phyloP scores from a whole-genome alignment of 2,888 invertebrate genomes.

The Nesidiocoris tenuis region DNA sequence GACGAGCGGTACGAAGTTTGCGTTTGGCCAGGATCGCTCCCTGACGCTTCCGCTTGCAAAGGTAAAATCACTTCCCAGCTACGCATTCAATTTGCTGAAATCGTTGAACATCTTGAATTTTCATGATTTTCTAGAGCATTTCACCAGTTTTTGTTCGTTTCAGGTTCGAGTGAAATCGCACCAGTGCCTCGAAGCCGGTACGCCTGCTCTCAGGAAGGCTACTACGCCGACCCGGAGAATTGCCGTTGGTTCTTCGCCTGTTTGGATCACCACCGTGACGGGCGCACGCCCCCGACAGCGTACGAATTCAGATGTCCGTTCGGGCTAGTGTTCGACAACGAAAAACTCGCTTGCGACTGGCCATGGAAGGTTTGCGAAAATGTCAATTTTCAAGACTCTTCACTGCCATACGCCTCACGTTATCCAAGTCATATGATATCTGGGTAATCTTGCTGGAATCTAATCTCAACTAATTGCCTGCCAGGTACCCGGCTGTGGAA shows the following conservation, averaged over 20 bases:
- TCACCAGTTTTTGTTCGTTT: no score
- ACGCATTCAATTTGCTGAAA: no score
- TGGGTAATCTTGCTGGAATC: neutral
- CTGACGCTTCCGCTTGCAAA: constrained; percentile 70
- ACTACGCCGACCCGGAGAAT: constrained; percentile 77
- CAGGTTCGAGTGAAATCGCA: constrained; percentile 67
- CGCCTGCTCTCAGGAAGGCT: constrained; percentile 65
- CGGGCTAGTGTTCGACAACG: constrained; percentile 74
- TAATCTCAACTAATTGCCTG: no score
- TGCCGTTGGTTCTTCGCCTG: constrained; percentile 84
- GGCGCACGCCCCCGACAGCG: constrained; percentile 58
- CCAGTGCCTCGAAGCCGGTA: constrained; percentile 69
- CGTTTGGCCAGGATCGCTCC: constrained; percentile 75
- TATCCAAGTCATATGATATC: neutral
- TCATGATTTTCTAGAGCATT: no score
- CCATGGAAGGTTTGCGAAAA: constrained; percentile 68
- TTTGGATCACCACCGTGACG: constrained; percentile 63
- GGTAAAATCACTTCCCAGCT: constrained; percentile 60
- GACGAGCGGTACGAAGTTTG: constrained; percentile 75
- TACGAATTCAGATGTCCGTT: constrained; percentile 82
- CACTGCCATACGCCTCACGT: no score
- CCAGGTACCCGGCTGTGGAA: constrained; percentile 45
- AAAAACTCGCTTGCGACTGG: constrained; percentile 72
- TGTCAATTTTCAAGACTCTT: no score
- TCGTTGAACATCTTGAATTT: no score